These are phyloP conservation scores for Pyxicephalus adspersus DNA, from an alignment of 2,113 vertebrate genomes.

Conservation along the genomic window DNA sequence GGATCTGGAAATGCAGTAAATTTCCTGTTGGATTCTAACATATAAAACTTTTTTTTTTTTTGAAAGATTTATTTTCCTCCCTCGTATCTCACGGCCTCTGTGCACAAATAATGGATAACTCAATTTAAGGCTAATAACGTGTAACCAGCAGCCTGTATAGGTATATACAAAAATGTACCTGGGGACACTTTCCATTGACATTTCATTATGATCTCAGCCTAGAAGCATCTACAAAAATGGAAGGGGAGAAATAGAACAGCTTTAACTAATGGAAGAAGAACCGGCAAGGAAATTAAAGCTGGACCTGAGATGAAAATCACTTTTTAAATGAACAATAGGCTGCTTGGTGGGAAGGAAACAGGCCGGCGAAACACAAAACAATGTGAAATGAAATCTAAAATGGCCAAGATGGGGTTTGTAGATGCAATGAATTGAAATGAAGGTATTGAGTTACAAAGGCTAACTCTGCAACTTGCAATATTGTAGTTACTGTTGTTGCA, in stretches of 20 bases:
- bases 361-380: not conserved
- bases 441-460: not conserved
- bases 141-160: conserved; percentile 12
- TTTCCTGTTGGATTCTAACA: not conserved
- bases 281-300: conserved; percentile 37
- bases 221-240: not conserved
- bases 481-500: conserved; percentile 5
- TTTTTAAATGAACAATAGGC: conserved; percentile 3
- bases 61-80: not conserved
- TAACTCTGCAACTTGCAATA: not conserved
- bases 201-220: conserved; percentile 5
- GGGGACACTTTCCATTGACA: not conserved
- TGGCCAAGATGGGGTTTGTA: not conserved
- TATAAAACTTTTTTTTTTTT: conserved; percentile 16
- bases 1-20: not conserved
- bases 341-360: not conserved
- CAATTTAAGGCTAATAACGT: not conserved
- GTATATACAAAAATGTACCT: conserved; percentile 9
- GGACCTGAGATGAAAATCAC: conserved; percentile 7
- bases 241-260: conserved; percentile 45
- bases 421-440: not conserved
- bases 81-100: not conserved
- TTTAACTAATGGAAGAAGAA: conserved; percentile 39
- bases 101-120: not conserved
- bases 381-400: not conserved